phyloP scores from a whole-genome alignment of 2,113 vertebrate genomes.

The Tylochromis polylepis region DNA sequence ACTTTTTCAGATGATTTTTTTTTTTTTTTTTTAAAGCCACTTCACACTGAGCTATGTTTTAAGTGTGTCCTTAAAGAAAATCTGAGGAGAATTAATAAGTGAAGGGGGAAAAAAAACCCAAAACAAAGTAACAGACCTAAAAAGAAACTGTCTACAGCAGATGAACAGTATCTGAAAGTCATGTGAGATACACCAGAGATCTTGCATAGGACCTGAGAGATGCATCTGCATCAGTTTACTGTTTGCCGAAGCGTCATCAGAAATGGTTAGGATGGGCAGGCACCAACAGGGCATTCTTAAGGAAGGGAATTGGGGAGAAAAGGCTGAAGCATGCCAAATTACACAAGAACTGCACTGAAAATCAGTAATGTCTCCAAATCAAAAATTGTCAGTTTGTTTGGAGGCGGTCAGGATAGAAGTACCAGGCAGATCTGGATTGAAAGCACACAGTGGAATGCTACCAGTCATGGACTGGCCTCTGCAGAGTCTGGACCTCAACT shows the following conservation, averaged over 20 bases:
- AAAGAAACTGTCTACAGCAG: not conserved
- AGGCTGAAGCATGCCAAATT: accelerated
- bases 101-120: too few species aligned
- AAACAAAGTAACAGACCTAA: not conserved
- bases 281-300: not conserved
- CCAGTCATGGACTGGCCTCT: too few species aligned
- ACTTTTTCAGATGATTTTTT: not conserved
- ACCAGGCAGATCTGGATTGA: not conserved
- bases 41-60: too few species aligned
- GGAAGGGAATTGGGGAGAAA: not conserved
- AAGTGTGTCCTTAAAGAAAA: too few species aligned
- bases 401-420: not conserved
- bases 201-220: not conserved
- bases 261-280: accelerated
- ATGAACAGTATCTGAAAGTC: not conserved
- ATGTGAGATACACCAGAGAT: not conserved
- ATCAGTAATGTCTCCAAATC: not conserved
- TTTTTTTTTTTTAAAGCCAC: too few species aligned
- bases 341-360: not conserved
- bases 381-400: not conserved
- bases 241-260: not conserved
- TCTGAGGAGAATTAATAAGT: not conserved
- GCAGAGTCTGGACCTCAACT: too few species aligned
- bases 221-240: accelerated
- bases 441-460: not conserved